Evolutionary conservation across 2,888 invertebrate genomes (phyloP).

Genomic region (Auanema freiburgensis): DNA sequence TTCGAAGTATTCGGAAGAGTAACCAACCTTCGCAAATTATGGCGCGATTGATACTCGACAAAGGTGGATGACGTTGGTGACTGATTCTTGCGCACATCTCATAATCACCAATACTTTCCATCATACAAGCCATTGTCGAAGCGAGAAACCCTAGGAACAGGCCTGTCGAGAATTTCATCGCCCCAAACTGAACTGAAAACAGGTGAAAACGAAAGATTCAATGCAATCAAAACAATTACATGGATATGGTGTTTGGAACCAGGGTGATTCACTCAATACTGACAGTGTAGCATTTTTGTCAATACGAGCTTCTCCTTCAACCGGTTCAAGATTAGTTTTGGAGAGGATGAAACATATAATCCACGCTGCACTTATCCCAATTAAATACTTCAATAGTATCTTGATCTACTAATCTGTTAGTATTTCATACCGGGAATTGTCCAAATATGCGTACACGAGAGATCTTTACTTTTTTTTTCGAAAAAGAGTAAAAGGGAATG

Average conservation of each 20-base stretch:
- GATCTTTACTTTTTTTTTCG: constrained; percentile 23
- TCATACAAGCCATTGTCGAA: constrained; percentile 45
- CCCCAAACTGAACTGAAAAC: constrained; percentile 46
- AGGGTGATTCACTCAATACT: constrained; percentile 46
- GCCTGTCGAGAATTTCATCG: constrained; percentile 33
- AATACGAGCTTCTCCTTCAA: constrained; percentile 39
- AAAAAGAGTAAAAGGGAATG: constrained; percentile 39
- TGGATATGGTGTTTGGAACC: constrained; percentile 56
- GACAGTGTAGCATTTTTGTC: constrained; percentile 49
- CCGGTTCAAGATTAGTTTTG: constrained; percentile 40
- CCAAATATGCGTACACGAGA: constrained; percentile 42
- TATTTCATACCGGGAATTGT: constrained; percentile 48
- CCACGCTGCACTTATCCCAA: constrained; percentile 50
- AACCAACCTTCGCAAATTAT: constrained; percentile 44
- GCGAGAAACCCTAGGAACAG: constrained; percentile 52
- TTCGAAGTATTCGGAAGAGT: too few species aligned
- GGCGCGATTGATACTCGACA: constrained; percentile 37
- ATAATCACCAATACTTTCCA: constrained; percentile 52
- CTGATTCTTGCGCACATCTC: constrained; percentile 31
- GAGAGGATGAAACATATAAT: constrained; percentile 47
- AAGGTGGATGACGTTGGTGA: constrained; percentile 44
- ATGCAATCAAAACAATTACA: constrained; percentile 24
- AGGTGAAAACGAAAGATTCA: background rate
- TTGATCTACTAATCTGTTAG: background rate
- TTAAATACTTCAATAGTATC: constrained; percentile 38